Evolutionary conservation across 2,113 vertebrate genomes (phyloP), one percentile per base, ranked within the genome.

Genomic region (Diphyllodes magnificus): DNA sequence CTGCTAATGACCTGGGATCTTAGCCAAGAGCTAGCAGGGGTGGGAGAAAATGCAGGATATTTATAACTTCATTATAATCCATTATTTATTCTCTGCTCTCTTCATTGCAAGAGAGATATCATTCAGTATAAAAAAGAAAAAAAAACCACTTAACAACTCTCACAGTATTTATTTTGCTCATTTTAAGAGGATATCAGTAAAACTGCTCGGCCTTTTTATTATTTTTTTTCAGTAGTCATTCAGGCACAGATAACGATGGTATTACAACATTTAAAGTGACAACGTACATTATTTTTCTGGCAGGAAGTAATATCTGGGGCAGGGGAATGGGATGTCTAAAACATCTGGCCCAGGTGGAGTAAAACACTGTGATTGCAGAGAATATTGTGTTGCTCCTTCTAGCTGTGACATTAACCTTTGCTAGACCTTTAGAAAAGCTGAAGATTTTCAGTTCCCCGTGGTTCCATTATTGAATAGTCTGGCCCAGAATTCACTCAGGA

Each of bases 51-150:
- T 69, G 65, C 42, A 61, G 81, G 73, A 70, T 92, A 97, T 96
- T 95, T 93, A 91, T 95, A 95, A 85, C 89, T 95, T 95, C 84
- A 72, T 94, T 93, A 77, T 77, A 77, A 63, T 72, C 70, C 19
- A 4, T 45, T 71, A 27, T 82, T 95, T 93, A 49, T 82, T 92
- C 42, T 35, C 84, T 64, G 39, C 18, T 89, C 31, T 91, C 24
- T 69, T 89, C 57, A 75, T 71, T 82, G 30, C 33, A 40, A 37
- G 61, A 73, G 23, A 76, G 23, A 44, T 13, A 65, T 33, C 27
- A 42, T 33, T 90, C 59, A 50, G 18, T 82, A 35, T 61, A 71
- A 66, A 27, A 3, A 47, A 49, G 22, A 25, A 73, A 59, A 22
- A 10, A 1, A 13, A 37, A 37, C 10, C 11, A 15, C 13, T 6